phyloP scores from a whole-genome alignment of 2,797 vertebrate genomes.

The Paguma larvata region DNA sequence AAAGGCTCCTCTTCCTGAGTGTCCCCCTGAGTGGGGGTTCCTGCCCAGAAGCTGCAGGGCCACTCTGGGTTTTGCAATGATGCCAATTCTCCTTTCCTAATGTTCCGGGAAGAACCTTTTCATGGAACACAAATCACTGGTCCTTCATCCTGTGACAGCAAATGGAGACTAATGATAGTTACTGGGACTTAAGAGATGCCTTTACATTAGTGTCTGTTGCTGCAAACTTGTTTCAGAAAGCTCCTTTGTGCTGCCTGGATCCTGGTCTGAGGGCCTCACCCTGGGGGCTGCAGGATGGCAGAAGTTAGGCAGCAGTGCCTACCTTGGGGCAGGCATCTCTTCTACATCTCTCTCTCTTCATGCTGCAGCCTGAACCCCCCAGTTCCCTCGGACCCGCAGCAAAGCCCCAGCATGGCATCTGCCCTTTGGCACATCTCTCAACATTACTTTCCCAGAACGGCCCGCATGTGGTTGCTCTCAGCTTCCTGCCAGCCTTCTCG shows the following conservation, averaged over 20 bases:
- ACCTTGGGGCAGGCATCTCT: neutral
- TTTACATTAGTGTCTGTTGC: slow-evolving; percentile 28
- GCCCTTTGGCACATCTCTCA: neutral
- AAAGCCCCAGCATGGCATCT: neutral
- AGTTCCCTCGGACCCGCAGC: neutral
- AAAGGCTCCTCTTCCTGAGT: neutral
- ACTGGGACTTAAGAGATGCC: neutral
- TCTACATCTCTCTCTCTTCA: neutral
- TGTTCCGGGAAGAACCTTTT: slow-evolving; percentile 64
- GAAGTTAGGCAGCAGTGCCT: neutral
- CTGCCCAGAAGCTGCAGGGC: neutral
- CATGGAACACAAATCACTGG: slow-evolving; percentile 49
- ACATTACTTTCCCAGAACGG: fast-evolving
- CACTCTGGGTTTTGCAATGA: neutral
- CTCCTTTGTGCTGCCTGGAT: neutral
- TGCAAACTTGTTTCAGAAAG: slow-evolving; percentile 64
- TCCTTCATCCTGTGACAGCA: slow-evolving; percentile 49
- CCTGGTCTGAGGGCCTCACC: neutral
- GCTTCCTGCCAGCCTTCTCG: neutral
- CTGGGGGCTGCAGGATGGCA: neutral
- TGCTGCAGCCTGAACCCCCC: neutral
- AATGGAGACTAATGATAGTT: slow-evolving; percentile 62
- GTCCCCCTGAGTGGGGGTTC: neutral
- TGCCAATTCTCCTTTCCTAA: slow-evolving; percentile 30
- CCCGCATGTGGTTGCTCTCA: fast-evolving